Conservation (phyloP, 2,888 invertebrate species). For the Strigamia transsilvanica region DNA sequence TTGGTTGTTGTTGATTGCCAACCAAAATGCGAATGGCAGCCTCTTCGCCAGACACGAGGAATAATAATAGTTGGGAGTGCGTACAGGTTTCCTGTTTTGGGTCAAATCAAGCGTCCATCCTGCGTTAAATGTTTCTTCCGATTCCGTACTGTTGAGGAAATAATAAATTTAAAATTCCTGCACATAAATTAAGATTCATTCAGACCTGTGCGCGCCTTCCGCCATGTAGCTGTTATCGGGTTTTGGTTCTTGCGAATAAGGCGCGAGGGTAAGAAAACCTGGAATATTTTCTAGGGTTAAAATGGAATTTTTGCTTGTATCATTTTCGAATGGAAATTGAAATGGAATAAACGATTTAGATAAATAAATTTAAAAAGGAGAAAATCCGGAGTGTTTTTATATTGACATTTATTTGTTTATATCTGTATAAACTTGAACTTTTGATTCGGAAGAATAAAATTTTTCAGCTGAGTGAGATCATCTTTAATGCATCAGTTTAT, state of each 20-base stretch:
- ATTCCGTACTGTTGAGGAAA: slow-evolving; percentile 11
- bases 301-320: no score
- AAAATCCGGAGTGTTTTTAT: no score
- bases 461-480: background rate
- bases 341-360: no score
- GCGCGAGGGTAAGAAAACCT: no score
- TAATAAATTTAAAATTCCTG: background rate
- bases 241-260: no score
- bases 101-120: slow-evolving; percentile 26
- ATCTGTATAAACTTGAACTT: background rate
- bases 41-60: background rate
- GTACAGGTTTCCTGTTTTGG: background rate
- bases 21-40: slow-evolving; percentile 1
- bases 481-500: background rate
- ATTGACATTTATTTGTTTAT: background rate
- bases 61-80: slow-evolving; percentile 31
- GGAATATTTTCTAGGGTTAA: no score
- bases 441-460: background rate
- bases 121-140: slow-evolving; percentile 27
- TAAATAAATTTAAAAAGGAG: no score
- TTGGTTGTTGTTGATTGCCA: background rate
- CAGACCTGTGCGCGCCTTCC: background rate
- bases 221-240: no score
- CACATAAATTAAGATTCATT: background rate
- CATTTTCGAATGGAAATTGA: no score